These are phyloP conservation scores for Macaria notata DNA, from an alignment of 2,888 invertebrate genomes.

Conservation along the genomic window DNA sequence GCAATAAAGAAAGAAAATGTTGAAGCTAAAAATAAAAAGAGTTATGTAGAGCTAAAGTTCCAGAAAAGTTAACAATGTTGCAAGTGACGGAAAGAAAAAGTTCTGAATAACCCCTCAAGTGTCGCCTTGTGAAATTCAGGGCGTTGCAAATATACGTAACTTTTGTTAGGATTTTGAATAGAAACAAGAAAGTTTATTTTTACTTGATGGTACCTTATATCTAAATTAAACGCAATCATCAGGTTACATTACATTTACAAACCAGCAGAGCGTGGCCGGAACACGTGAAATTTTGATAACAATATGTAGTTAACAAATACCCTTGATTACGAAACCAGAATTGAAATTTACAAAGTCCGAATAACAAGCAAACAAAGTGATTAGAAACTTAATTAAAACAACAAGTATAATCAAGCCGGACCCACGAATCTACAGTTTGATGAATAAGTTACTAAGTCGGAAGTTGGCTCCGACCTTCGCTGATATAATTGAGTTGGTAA, in stretches of 20 bases:
- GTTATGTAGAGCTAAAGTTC: constrained; percentile 4
- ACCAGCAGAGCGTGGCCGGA: not conserved
- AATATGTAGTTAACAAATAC: not conserved
- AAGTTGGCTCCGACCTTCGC: constrained; percentile 48
- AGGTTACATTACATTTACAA: not conserved
- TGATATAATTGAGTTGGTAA: constrained; percentile 51
- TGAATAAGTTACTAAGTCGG: constrained; percentile 50
- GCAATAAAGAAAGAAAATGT: not conserved
- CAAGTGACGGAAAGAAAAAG: constrained; percentile 6
- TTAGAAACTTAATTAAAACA: constrained; percentile 40
- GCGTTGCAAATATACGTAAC: constrained; percentile 10
- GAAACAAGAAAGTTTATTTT: not conserved
- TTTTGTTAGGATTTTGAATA: not conserved
- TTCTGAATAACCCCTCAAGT: constrained; percentile 15
- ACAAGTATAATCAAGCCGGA: constrained; percentile 45
- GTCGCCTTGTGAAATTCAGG: constrained; percentile 17
- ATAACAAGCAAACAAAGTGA: constrained; percentile 26
- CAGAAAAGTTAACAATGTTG: constrained; percentile 8
- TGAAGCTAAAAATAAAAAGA: constrained; percentile 3
- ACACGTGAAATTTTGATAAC: constrained; percentile 8
- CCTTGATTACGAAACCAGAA: constrained; percentile 13
- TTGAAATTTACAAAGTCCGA: constrained; percentile 14
- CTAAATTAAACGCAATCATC: not conserved
- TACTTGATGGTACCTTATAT: not conserved
- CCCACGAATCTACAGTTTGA: constrained; percentile 41